phyloP scores from a whole-genome alignment of 2,113 vertebrate species.

The Pandion haliaetus region DNA sequence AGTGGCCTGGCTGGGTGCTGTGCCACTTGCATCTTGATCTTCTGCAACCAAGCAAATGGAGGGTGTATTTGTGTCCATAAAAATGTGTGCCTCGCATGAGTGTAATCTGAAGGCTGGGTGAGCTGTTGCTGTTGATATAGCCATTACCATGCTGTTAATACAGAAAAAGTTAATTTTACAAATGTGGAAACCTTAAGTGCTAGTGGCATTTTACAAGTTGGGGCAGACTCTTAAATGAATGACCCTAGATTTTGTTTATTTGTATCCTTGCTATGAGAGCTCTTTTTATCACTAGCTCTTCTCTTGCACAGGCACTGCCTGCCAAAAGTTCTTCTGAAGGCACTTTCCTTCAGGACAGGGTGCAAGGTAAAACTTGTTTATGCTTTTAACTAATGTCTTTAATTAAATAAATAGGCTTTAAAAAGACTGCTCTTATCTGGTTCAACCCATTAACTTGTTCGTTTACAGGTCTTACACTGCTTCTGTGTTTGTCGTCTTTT shows the following conservation, averaged over 20 bases:
- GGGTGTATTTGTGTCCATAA: neutral
- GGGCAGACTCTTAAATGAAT: neutral
- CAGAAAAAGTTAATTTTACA: neutral
- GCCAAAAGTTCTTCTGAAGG: neutral
- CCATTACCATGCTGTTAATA: neutral
- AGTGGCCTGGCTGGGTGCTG: neutral
- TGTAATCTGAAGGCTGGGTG: neutral
- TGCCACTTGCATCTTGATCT: neutral
- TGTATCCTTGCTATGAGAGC: neutral
- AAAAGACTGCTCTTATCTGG: neutral
- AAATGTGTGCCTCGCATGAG: neutral
- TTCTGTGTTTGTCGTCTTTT: neutral
- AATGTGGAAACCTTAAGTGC: neutral
- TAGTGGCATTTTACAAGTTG: neutral
- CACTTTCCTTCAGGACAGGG: neutral
- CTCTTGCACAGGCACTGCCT: neutral
- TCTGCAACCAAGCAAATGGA: neutral
- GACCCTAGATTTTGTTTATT: neutral
- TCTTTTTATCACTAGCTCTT: neutral
- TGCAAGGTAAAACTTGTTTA: slow-evolving; percentile 4
- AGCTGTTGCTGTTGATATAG: neutral
- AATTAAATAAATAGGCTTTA: neutral
- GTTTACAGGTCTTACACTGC: neutral
- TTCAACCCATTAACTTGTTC: neutral
- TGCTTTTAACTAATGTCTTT: neutral